Conservation (phyloP, 35 echinoderm and acorn worm species). For the Acanthaster planci region DNA sequence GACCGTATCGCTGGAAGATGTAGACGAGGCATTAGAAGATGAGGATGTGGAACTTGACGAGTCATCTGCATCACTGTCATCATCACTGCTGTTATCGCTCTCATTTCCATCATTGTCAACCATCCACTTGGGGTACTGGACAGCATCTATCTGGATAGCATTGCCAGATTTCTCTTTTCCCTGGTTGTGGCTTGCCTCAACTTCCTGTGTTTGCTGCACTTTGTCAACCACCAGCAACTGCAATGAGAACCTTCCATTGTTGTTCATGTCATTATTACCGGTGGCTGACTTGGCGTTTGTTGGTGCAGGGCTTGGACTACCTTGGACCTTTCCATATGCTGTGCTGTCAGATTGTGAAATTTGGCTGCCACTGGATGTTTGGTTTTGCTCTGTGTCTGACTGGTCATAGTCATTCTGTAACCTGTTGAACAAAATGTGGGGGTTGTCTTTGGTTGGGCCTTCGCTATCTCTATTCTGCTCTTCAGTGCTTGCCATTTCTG, state of each 20-base stretch:
- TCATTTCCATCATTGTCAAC: slow-evolving; percentile 4
- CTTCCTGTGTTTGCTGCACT: neutral
- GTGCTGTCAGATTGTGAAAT: neutral
- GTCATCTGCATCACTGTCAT: neutral
- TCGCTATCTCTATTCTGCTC: no score
- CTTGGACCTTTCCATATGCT: neutral
- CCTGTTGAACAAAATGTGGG: neutral
- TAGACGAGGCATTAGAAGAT: neutral
- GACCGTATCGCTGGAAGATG: slow-evolving; percentile 6
- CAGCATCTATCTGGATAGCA: no score
- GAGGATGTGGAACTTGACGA: neutral
- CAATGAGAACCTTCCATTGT: neutral
- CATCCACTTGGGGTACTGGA: neutral
- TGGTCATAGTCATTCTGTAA: neutral
- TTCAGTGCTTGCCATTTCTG: neutral
- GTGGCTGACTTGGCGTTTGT: neutral
- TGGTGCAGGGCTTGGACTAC: neutral
- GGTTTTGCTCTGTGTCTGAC: neutral
- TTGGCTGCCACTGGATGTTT: neutral
- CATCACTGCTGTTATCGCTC: neutral
- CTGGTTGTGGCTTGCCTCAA: neutral
- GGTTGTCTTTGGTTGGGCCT: neutral
- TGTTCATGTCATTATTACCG: slow-evolving; percentile 32
- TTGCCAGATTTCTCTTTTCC: neutral
- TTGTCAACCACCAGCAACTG: neutral